A percentile compares a stretch with the other conserved stretches of the same genome.
Evolutionary conservation across 2,113 vertebrate species (phyloP).

Genomic region (Nycticebus coucang): DNA sequence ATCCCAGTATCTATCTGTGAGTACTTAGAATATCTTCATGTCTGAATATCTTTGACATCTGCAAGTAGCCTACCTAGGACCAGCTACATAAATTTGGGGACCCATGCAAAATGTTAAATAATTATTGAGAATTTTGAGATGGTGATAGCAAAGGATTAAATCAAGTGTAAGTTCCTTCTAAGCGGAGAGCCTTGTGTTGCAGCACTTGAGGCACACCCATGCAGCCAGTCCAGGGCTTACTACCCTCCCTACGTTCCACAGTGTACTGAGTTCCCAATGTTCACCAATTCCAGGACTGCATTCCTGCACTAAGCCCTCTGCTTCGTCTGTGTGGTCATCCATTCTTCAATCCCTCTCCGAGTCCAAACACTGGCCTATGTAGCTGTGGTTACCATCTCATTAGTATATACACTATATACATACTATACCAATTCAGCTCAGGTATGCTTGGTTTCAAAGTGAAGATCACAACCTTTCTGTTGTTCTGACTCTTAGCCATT

Average conservation of each 20-base stretch:
- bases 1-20: not conserved
- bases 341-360: not conserved
- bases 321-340: not conserved
- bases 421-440: not conserved
- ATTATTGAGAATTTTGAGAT: not conserved
- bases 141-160: not conserved
- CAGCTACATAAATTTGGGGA: not conserved
- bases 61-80: not conserved
- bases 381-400: not conserved
- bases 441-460: not conserved
- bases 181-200: not conserved
- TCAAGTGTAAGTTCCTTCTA: not conserved
- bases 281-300: not conserved
- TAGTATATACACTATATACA: not conserved
- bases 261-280: not conserved
- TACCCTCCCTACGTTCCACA: no score
- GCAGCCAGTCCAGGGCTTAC: not conserved
- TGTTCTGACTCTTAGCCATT: not conserved
- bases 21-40: not conserved
- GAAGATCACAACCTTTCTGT: not conserved
- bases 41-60: not conserved
- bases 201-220: fast-evolving
- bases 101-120: not conserved
- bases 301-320: not conserved
- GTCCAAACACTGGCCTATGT: not conserved